Evolutionary conservation across 2,113 vertebrate species (phyloP).

Genomic region (Mola mola): DNA sequence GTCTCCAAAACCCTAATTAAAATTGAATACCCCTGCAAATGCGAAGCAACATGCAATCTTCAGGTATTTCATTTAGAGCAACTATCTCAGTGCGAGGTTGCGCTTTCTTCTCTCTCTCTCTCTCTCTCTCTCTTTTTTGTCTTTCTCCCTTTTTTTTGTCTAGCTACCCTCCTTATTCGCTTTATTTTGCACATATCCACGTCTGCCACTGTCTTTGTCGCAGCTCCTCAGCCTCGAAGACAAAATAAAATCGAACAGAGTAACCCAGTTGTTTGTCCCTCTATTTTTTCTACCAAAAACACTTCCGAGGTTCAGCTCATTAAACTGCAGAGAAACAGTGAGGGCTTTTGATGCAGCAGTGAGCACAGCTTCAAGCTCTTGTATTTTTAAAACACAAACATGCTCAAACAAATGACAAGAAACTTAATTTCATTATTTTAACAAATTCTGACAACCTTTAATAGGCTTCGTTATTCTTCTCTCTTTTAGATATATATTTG

Average conservation of each 20-base stretch:
- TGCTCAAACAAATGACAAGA: slow-evolving; percentile 8
- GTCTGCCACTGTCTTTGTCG: slow-evolving; percentile 62
- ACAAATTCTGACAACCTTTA: slow-evolving; percentile 20
- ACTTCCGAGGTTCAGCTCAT: slow-evolving; percentile 63
- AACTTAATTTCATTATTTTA: slow-evolving; percentile 10
- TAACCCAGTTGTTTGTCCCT: slow-evolving; percentile 47
- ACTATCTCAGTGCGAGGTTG: slow-evolving; percentile 71
- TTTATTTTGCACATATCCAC: slow-evolving; percentile 73
- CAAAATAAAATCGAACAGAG: slow-evolving; percentile 67
- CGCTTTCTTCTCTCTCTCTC: slow-evolving; percentile 58
- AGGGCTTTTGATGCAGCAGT: slow-evolving; percentile 41
- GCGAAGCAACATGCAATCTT: slow-evolving; percentile 79
- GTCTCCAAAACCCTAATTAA: slow-evolving; percentile 84
- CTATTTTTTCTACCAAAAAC: slow-evolving; percentile 32
- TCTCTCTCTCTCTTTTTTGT: slow-evolving; percentile 41
- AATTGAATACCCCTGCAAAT: slow-evolving; percentile 80
- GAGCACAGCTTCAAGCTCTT: slow-evolving; percentile 39
- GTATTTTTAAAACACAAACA: slow-evolving; percentile 41
- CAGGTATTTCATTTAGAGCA: slow-evolving; percentile 81
- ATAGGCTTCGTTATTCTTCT: too few relatives aligned
- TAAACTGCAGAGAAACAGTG: slow-evolving; percentile 41
- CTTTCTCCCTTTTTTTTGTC: slow-evolving; percentile 75
- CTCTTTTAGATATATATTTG: too few relatives aligned
- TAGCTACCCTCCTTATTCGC: slow-evolving; percentile 56
- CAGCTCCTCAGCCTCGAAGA: slow-evolving; percentile 64